Conservation (phyloP, 2,888 invertebrate genomes). For the Nebria salina region DNA sequence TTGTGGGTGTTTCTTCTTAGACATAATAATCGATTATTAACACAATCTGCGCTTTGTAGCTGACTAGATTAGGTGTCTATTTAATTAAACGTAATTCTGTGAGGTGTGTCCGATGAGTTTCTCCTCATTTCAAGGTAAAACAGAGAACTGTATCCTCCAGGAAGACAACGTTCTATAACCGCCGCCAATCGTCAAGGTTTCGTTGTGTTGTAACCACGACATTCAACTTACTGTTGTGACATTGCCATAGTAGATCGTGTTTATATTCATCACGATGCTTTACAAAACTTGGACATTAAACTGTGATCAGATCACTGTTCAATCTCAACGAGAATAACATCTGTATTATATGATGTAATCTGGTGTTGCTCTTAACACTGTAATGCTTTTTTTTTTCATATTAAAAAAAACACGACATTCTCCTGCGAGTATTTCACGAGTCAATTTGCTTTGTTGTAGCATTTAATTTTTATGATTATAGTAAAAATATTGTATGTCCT, state of each 20-base stretch:
- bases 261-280: neutral
- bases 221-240: neutral
- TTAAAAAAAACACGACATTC: neutral
- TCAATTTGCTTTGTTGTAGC: neutral
- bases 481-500: neutral
- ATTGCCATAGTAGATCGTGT: neutral
- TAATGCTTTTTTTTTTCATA: neutral
- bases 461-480: neutral
- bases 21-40: too few relatives aligned
- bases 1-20: too few relatives aligned
- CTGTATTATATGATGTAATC: neutral
- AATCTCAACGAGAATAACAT: neutral
- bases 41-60: too few relatives aligned
- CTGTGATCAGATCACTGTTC: neutral
- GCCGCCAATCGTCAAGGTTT: neutral
- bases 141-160: constrained; percentile 1
- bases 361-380: neutral
- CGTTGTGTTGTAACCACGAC: neutral
- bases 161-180: neutral
- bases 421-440: neutral
- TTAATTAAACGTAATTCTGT: neutral
- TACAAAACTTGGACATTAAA: neutral
- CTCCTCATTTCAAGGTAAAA: constrained; percentile 15
- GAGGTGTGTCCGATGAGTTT: constrained; percentile 18
- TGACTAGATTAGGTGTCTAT: too few relatives aligned